Base-by-base conservation (phyloP, 2,888 invertebrate species). In the Polymixis flavicincta region DNA sequence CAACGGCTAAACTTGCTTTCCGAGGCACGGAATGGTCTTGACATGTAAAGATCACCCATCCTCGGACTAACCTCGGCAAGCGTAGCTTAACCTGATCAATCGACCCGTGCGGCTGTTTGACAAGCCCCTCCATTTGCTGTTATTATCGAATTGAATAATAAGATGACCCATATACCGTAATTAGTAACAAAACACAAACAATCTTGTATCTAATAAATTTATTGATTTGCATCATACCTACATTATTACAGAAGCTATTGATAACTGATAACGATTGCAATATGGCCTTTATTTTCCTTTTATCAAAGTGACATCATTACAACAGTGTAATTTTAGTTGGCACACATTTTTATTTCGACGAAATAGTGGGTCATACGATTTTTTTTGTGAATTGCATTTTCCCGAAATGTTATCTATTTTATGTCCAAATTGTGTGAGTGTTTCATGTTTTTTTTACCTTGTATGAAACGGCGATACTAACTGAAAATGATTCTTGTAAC, bases 381-480 rank as follows among this genome's bases (percentile, higher is more conserved):
- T 72, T 87, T 87, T 86, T 74, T 71, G 28, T 42, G 85, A 87
- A 87, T 71, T 79, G 22, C 14, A 63, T 82, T 88, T 83, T 83
- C 74, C 63, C 8, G 75, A 70, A 71, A 17, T 42, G 1, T 59
- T 77, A 52, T 70, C 17, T 0, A 0, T 32, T 25, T 50, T 55
- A 57, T 63, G 28, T 48, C 19, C 0, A 66, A 28, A 50, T 7
- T 1, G 5, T 1, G 3, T 57, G 2, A 1, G 42, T 4, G n/a
- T 52, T 32, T 74, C 19, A 2, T 64, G 42, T 2, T 11, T 0
- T 6, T 37, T 76, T 69, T 61, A 9, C 61, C 55, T 68, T n/a
- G 0, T 61, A 68, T n/a, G 42, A 61, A 67, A 71, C 9, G 37
- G 14, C n/a, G 45, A 11, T 3, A 11, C 32, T 60, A 60, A 54